Conservation (phyloP, 2,797 vertebrate species). For the Sebastes minor region DNA sequence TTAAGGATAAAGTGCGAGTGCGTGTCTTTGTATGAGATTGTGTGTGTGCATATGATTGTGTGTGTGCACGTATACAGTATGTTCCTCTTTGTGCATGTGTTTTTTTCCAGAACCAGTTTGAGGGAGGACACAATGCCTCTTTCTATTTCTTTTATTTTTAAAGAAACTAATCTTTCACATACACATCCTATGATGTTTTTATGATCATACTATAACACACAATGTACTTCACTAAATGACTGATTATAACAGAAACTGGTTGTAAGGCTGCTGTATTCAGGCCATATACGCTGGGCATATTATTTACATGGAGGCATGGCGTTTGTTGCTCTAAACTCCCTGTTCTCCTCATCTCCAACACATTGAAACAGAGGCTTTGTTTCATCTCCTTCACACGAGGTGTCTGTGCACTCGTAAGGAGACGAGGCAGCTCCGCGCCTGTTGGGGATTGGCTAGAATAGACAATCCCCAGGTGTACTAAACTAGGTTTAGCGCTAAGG, state of each 20-base stretch:
- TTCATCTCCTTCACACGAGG: constrained; percentile 71
- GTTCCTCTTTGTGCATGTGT: constrained; percentile 30
- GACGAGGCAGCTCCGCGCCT: constrained; percentile 74
- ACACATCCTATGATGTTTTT: constrained; percentile 11
- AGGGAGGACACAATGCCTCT: not conserved
- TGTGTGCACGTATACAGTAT: not conserved
- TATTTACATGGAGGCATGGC: constrained; percentile 58
- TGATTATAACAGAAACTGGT: constrained; percentile 38
- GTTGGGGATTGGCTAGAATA: constrained; percentile 91
- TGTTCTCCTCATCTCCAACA: constrained; percentile 64
- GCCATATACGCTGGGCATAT: constrained; percentile 56
- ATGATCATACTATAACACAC: constrained; percentile 31
- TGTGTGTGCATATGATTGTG: too few species aligned
- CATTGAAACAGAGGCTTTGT: constrained; percentile 73
- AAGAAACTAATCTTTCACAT: constrained; percentile 9
- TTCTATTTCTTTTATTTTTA: constrained; percentile 11
- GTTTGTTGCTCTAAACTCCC: constrained; percentile 61
- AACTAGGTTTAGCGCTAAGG: constrained; percentile 95
- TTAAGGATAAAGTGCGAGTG: not conserved
- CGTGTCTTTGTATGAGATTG: not conserved
- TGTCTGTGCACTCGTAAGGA: constrained; percentile 78
- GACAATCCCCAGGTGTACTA: constrained; percentile 91
- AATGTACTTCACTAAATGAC: constrained; percentile 30
- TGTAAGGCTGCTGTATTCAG: constrained; percentile 54
- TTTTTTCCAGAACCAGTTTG: not conserved